phyloP scores from a whole-genome alignment of 2,888 invertebrate genomes.

The Lypha dubia region DNA sequence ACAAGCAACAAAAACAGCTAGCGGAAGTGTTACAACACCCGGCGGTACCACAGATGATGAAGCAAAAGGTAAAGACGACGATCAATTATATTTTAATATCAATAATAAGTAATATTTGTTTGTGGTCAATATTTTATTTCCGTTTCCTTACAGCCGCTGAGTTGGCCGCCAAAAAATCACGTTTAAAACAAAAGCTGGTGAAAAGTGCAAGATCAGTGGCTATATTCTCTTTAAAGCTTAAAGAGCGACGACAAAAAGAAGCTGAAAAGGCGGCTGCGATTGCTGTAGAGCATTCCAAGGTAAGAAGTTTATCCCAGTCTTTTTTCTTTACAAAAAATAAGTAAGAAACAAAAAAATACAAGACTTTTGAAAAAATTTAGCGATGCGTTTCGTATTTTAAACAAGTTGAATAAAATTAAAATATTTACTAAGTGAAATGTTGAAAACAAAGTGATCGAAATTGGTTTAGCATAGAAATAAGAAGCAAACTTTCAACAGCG shows the following conservation, averaged over 20 bases:
- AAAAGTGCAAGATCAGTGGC: slow-evolving; percentile 93
- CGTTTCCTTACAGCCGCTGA: slow-evolving; percentile 83
- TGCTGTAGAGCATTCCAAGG: slow-evolving; percentile 85
- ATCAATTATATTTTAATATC: neutral
- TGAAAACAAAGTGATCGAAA: too few species aligned
- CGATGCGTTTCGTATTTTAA: too few species aligned
- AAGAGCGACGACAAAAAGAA: slow-evolving; percentile 90
- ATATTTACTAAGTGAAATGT: too few species aligned
- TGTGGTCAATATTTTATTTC: neutral
- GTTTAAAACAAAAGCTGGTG: slow-evolving; percentile 90
- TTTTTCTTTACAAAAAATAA: neutral
- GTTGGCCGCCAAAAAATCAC: slow-evolving; percentile 87
- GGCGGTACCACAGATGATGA: slow-evolving; percentile 84
- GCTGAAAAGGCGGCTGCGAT: slow-evolving; percentile 88
- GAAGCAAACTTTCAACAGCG: too few species aligned
- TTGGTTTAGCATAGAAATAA: too few species aligned
- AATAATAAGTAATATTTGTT: neutral
- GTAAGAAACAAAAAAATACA: neutral
- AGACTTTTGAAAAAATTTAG: too few species aligned
- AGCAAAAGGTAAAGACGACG: slow-evolving; percentile 84
- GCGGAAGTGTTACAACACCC: slow-evolving; percentile 58
- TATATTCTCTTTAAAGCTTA: slow-evolving; percentile 92
- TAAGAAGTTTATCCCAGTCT: slow-evolving; percentile 68
- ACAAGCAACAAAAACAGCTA: slow-evolving; percentile 67
- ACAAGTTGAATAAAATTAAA: too few species aligned